These are phyloP conservation scores for Pseudorasbora parva DNA, from an alignment of 2,113 vertebrate genomes.

Conservation along the genomic window DNA sequence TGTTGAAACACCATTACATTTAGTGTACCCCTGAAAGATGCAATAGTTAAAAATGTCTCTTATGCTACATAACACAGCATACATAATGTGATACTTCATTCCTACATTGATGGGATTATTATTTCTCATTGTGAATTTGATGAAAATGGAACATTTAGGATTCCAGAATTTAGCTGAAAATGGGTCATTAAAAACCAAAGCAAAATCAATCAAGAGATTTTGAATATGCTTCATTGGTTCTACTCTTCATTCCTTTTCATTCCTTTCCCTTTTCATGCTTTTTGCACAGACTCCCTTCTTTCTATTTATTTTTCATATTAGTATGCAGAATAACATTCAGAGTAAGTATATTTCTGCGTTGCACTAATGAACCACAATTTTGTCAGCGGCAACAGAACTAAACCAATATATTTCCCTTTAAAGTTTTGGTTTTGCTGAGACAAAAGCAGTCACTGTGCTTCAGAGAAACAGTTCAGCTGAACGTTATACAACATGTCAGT, in stretches of 20 bases:
- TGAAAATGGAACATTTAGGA: not conserved
- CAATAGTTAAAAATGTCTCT: not conserved
- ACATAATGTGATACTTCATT: conserved; percentile 3
- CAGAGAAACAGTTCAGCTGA: conserved; percentile 14
- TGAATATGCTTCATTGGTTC: not conserved
- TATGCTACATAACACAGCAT: not conserved
- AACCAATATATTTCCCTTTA: conserved; percentile 24
- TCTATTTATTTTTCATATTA: conserved; percentile 25
- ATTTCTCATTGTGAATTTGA: not conserved
- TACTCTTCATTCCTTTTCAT: not conserved
- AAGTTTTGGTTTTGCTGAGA: conserved; percentile 29
- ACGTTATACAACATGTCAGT: conserved; percentile 22
- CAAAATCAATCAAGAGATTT: not conserved
- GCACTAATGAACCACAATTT: conserved; percentile 36
- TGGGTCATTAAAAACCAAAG: not conserved
- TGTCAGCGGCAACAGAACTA: not conserved
- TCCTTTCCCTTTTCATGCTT: not conserved
- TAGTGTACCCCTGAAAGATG: not conserved
- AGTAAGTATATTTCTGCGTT: conserved; percentile 22
- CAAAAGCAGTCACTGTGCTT: conserved; percentile 18
- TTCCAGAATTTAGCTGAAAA: not conserved
- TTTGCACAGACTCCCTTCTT: not conserved
- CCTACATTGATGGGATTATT: not conserved
- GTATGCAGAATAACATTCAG: conserved; percentile 22
- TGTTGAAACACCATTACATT: not conserved